Evolutionary conservation across 2,888 invertebrate genomes (phyloP).

Genomic region (Pediacus dermestoides): DNA sequence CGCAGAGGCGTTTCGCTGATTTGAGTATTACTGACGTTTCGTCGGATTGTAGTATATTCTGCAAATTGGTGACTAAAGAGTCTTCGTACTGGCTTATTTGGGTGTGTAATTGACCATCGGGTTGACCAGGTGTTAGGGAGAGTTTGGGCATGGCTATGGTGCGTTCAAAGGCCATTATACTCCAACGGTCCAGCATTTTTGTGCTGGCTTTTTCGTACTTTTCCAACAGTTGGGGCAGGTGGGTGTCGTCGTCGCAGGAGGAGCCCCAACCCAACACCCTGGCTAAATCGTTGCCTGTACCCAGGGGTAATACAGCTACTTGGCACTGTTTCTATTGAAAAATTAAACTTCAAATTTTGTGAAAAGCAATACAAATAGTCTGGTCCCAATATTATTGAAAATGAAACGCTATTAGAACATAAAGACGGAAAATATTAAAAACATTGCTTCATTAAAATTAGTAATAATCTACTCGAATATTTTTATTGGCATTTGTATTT

Average conservation of each 20-base stretch:
- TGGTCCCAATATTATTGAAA: too few relatives aligned
- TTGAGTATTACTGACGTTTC: conserved; percentile 68
- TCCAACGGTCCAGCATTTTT: conserved; percentile 97
- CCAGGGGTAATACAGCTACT: conserved; percentile 90
- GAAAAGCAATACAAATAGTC: background rate
- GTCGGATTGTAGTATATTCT: conserved; percentile 81
- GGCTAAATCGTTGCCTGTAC: conserved; percentile 95
- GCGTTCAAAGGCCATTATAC: conserved; percentile 89
- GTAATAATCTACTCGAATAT: too few relatives aligned
- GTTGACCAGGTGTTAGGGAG: conserved; percentile 52
- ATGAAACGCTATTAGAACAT: too few relatives aligned
- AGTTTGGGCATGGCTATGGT: conserved; percentile 60
- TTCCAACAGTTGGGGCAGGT: conserved; percentile 86
- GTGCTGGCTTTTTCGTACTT: conserved; percentile 95
- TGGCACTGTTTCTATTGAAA: conserved; percentile 79
- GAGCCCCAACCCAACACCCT: conserved; percentile 95
- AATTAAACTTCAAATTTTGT: background rate
- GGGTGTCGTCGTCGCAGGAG: conserved; percentile 92
- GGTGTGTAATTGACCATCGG: conserved; percentile 51
- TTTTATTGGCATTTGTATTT: too few relatives aligned
- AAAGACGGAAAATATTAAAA: too few relatives aligned
- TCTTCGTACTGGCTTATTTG: conserved; percentile 72
- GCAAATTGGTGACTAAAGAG: conserved; percentile 73
- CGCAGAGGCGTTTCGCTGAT: conserved; percentile 70
- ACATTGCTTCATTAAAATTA: too few relatives aligned